phyloP scores from a whole-genome alignment of 2,888 invertebrate genomes.

The Lomographa bimaculata region DNA sequence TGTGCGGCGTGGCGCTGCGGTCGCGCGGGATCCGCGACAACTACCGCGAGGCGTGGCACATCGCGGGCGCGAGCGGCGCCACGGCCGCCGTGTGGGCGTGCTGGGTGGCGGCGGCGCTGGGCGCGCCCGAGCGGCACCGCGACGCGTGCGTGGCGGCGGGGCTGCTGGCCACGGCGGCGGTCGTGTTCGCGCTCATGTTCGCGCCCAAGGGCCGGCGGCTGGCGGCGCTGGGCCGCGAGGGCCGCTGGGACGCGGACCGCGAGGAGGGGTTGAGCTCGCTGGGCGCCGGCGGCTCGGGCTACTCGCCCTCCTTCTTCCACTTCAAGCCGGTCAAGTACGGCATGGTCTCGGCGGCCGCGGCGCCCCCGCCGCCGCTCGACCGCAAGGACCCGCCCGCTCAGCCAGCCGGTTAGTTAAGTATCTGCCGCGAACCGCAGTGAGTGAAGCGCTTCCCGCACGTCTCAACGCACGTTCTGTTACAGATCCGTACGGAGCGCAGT shows the following conservation, averaged over 20 bases:
- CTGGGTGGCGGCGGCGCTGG: constrained; percentile 92
- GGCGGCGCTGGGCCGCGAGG: constrained; percentile 96
- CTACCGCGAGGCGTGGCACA: constrained; percentile 96
- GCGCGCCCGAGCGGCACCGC: constrained; percentile 90
- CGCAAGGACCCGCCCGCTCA: constrained; percentile 82
- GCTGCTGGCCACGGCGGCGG: constrained; percentile 91
- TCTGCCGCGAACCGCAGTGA: constrained; percentile 77
- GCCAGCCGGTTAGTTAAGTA: constrained; percentile 84
- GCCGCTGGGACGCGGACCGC: constrained; percentile 91
- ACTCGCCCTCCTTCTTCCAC: constrained; percentile 96
- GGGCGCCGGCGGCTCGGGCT: constrained; percentile 90
- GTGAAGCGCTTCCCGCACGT: constrained; percentile 72
- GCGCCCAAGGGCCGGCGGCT: constrained; percentile 96
- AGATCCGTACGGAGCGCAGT: constrained; percentile 76
- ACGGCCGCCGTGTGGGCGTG: constrained; percentile 94
- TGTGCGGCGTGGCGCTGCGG: constrained; percentile 92
- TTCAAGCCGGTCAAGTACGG: constrained; percentile 94
- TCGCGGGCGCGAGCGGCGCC: constrained; percentile 93
- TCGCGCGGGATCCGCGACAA: constrained; percentile 96
- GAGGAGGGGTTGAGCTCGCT: constrained; percentile 93
- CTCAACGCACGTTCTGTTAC: constrained; percentile 71
- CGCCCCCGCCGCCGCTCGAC: constrained; percentile 70
- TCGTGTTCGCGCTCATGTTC: constrained; percentile 96
- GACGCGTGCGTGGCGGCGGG: constrained; percentile 96
- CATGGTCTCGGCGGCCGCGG: constrained; percentile 83